Conservation (phyloP, 2,113 vertebrate genomes). For the Cavia porcellus region DNA sequence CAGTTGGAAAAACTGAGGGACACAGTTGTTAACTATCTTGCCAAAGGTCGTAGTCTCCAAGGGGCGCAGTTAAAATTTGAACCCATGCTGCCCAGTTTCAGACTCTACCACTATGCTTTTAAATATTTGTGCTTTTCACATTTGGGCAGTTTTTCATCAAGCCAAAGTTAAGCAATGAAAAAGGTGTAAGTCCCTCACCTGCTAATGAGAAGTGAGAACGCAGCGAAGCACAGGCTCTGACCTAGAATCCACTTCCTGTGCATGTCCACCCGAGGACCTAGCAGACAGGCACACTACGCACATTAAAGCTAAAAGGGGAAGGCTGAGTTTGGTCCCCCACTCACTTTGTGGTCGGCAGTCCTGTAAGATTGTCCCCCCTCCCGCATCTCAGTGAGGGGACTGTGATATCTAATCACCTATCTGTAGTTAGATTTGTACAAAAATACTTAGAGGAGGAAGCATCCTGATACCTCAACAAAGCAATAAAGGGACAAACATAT, state of each 20-base stretch:
- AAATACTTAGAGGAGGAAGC: not conserved
- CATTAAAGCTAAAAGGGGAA: not conserved
- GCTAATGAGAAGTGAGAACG: conserved; percentile 27
- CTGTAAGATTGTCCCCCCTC: not conserved
- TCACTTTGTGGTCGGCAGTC: not conserved
- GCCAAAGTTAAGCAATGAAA: not conserved
- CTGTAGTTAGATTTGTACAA: not conserved
- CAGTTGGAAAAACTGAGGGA: not conserved
- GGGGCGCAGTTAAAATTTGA: not conserved
- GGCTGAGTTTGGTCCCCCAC: not conserved
- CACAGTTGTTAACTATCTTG: not conserved
- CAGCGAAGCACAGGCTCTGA: not conserved
- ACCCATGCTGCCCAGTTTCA: not conserved
- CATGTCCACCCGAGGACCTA: not conserved
- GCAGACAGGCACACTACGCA: rapidly evolving
- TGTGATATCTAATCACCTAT: not conserved
- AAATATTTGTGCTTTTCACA: not conserved
- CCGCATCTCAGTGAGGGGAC: not conserved
- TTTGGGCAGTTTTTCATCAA: conserved; percentile 29
- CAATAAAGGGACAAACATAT: not conserved
- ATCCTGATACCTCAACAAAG: not conserved
- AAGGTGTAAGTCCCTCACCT: not conserved
- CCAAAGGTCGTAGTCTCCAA: not conserved
- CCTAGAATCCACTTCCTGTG: not conserved
- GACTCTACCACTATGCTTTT: not conserved